These are phyloP conservation scores for Galerucella nymphaeae DNA, from an alignment of 2,888 invertebrate genomes.

Conservation along the genomic window DNA sequence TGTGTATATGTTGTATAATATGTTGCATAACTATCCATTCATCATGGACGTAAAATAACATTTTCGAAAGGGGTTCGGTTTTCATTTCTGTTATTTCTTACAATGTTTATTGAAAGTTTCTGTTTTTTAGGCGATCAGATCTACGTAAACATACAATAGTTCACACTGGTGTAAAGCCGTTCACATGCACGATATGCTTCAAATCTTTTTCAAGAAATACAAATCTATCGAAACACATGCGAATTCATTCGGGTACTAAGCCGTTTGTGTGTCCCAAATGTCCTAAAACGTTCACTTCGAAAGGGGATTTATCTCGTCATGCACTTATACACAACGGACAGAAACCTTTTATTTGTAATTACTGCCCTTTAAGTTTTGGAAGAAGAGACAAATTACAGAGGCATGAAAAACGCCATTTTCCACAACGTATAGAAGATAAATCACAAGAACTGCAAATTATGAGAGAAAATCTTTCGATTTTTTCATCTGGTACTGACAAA, in stretches of 20 bases:
- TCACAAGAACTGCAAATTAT: constrained; percentile 58
- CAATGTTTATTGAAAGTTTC: background rate
- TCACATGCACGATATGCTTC: constrained; percentile 77
- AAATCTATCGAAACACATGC: constrained; percentile 80
- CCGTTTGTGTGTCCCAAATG: constrained; percentile 79
- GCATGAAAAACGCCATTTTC: constrained; percentile 74
- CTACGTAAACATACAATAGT: constrained; percentile 80
- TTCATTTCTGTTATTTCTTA: too few relatives aligned
- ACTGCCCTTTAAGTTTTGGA: constrained; percentile 75
- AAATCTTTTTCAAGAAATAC: constrained; percentile 83
- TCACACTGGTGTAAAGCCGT: constrained; percentile 81
- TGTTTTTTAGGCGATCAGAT: constrained; percentile 70
- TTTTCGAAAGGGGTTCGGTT: too few relatives aligned
- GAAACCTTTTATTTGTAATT: constrained; percentile 74
- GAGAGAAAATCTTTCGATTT: constrained; percentile 56
- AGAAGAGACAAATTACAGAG: constrained; percentile 76
- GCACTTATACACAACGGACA: constrained; percentile 75
- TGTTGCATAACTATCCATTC: too few relatives aligned
- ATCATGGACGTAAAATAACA: too few relatives aligned
- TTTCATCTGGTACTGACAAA: constrained; percentile 33
- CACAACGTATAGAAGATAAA: constrained; percentile 60
- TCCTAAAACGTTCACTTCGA: constrained; percentile 78
- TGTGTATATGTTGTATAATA: too few relatives aligned
- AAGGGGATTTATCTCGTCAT: constrained; percentile 75
- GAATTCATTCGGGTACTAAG: constrained; percentile 78